These are phyloP conservation scores for Daphoenositta chrysoptera DNA, from an alignment of 2,113 vertebrate species.

Conservation along the genomic window DNA sequence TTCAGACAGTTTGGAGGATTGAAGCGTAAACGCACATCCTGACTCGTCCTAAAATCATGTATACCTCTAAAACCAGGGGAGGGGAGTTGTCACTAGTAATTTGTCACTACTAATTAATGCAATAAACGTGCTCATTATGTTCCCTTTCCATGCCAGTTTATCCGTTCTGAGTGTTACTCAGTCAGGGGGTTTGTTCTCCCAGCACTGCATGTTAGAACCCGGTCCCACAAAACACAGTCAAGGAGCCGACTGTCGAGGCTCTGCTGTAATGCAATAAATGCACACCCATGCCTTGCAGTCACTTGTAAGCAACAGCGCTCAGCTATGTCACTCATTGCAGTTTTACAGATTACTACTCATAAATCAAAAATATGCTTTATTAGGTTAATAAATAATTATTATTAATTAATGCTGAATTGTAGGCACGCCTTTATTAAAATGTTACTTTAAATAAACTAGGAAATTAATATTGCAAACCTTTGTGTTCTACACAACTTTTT, in stretches of 20 bases:
- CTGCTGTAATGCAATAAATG: background rate
- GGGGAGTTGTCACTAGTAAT: background rate
- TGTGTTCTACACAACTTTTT: background rate
- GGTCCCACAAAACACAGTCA: background rate
- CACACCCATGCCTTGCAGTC: background rate
- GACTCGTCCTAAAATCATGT: background rate
- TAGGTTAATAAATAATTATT: too few species aligned
- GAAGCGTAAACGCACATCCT: background rate
- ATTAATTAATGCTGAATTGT: background rate
- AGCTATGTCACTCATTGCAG: background rate
- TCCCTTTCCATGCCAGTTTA: background rate
- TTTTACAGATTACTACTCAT: background rate
- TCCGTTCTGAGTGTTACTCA: background rate
- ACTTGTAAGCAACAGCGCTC: background rate
- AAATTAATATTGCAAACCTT: background rate
- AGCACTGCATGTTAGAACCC: background rate
- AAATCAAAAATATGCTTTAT: background rate
- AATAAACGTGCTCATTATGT: background rate
- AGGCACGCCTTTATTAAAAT: background rate
- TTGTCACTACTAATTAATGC: background rate
- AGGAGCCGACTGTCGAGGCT: accelerated
- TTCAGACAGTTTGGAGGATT: background rate
- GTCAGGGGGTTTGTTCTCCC: background rate
- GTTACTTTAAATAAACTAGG: background rate
- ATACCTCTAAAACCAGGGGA: background rate